A percentile compares a stretch with the other conserved stretches of the same genome.
Evolutionary conservation across 2,797 vertebrate species (phyloP).

Genomic region (Lepilemur septentrionalis): DNA sequence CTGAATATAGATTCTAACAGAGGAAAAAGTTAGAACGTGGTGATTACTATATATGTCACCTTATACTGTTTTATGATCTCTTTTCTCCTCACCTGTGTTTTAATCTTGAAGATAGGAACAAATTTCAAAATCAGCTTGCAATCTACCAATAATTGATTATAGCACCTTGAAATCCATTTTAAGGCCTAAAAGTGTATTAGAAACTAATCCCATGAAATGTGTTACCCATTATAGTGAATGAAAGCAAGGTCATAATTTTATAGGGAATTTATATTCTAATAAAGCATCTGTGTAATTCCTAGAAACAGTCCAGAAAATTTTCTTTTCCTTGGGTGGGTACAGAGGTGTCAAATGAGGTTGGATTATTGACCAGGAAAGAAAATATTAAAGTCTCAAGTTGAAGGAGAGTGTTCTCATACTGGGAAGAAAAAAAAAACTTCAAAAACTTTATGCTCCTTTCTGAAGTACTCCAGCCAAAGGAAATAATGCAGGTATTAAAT

Average conservation of each 20-base stretch:
- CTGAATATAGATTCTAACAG: neutral
- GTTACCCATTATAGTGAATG: neutral
- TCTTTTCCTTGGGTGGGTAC: neutral
- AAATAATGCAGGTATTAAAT: neutral
- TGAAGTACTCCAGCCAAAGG: neutral
- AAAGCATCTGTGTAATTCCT: neutral
- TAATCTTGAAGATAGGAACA: neutral
- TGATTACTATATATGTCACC: neutral
- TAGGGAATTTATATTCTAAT: neutral
- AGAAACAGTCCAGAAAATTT: neutral
- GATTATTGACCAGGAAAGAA: neutral
- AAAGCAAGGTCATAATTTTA: neutral
- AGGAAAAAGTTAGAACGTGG: neutral
- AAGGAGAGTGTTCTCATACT: neutral
- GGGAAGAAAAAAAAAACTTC: neutral
- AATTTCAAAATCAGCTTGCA: neutral
- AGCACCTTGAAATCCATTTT: neutral
- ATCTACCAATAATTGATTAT: neutral
- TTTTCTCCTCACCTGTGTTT: neutral
- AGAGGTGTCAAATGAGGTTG: neutral
- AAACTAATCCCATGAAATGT: slow-evolving; percentile 14
- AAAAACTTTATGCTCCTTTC: neutral
- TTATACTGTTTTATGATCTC: neutral
- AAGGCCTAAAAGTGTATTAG: neutral
- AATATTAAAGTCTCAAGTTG: neutral